Evolutionary conservation across 1,140 invertebrate species (phyloP), one percentile per base, ranked within the genome.

Genomic region (Drosophila saltans): DNA sequence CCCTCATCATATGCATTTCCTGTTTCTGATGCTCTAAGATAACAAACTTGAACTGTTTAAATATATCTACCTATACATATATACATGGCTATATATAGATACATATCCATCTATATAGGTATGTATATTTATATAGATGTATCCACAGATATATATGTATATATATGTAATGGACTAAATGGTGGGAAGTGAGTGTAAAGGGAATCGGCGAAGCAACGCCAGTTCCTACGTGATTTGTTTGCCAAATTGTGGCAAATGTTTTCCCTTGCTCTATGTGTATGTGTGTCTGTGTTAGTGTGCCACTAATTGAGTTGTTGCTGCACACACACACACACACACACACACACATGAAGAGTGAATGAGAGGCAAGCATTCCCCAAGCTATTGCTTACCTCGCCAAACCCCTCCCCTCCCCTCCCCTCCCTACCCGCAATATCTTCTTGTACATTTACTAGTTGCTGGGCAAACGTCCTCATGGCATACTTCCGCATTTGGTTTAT

Each of bases 211-310:
- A 48, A 26, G 69, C 59, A 72, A 45, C 73, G 68, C 69, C 78
- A 77, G 68, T 73, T 70, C 36, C 75, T 86, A 86, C 82, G 82
- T 86, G 82, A 86, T 86, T 86, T 86, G 82, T 82, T 88, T 88
- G 79, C 82, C 83, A 82, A 86, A 88, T 86, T 88, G 83, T 73
- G 82, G 82, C 83, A 82, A 88, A 82, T 86, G 81, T 83, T 62
- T 73, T 70, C 62, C 57, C 28, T 55, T 52, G 62, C 62, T 52
- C 21, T 26, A 26, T 26, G 21, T 43, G 9, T 36, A 7, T 63
- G 45, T 39, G 24, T 41, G 69, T 59, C 6, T 26, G 30, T 28
- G 16, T 69, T 43, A 66, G 48, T 66, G 68, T 71, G 66, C 69
- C 70, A 65, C 80, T 74, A 82, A 83, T 80, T 83, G 78, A 66